phyloP scores from a whole-genome alignment of 2,888 invertebrate genomes.

The Drosophila cracens region DNA sequence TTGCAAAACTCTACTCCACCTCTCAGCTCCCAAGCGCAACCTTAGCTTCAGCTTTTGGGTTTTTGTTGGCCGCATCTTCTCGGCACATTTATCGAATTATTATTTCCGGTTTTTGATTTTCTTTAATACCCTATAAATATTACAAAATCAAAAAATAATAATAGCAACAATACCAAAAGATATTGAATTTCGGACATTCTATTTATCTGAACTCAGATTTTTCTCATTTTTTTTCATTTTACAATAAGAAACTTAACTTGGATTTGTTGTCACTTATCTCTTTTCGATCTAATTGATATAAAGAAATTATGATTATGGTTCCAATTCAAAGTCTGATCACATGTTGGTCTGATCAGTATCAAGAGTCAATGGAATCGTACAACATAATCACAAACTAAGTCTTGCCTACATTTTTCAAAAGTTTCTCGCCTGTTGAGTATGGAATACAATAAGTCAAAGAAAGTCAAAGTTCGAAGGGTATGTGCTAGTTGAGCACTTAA shows the following conservation, averaged over 20 bases:
- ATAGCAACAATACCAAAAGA: background rate
- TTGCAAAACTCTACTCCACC: constrained; percentile 8
- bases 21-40: constrained; percentile 4
- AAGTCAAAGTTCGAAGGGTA: background rate
- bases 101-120: constrained; percentile 74
- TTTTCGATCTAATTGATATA: background rate
- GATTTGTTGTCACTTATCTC: background rate
- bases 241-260: background rate
- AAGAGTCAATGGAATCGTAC: background rate
- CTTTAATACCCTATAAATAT: constrained; percentile 13
- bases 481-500: background rate
- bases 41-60: constrained; percentile 8
- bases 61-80: constrained; percentile 57
- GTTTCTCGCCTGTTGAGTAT: background rate
- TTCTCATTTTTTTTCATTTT: background rate
- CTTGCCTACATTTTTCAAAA: background rate
- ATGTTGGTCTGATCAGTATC: too few species aligned
- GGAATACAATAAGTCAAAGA: background rate
- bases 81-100: constrained; percentile 80
- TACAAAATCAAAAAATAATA: background rate
- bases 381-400: background rate
- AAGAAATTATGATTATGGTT: background rate
- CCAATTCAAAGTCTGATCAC: background rate
- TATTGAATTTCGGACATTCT: background rate
- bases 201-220: background rate